These are phyloP conservation scores for Saccostrea echinata DNA, from an alignment of 1,140 invertebrate species.

Conservation along the genomic window DNA sequence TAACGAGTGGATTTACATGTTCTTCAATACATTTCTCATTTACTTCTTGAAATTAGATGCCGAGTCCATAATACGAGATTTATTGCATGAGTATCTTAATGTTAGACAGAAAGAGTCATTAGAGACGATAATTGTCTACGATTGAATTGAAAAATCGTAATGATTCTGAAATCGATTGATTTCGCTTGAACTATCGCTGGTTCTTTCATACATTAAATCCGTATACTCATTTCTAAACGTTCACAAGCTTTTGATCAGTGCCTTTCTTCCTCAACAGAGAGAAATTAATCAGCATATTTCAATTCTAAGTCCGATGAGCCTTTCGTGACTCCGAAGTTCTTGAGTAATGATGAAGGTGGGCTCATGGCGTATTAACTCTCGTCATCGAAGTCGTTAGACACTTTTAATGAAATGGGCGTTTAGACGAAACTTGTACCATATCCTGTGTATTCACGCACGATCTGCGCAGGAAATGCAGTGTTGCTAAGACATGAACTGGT, in stretches of 20 bases:
- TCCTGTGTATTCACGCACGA: neutral
- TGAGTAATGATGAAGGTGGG: neutral
- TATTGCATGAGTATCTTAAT: neutral
- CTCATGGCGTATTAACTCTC: neutral
- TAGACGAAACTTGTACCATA: neutral
- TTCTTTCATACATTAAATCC: neutral
- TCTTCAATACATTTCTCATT: neutral
- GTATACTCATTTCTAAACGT: neutral
- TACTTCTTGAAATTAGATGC: neutral
- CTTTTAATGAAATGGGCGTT: neutral
- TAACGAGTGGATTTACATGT: neutral
- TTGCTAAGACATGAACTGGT: neutral
- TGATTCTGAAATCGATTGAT: conserved; percentile 5
- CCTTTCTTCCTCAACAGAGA: neutral
- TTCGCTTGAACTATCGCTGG: neutral
- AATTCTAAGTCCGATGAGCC: neutral
- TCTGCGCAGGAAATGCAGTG: neutral
- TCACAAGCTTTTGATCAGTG: neutral
- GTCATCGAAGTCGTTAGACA: neutral
- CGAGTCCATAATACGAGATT: neutral
- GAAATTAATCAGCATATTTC: neutral
- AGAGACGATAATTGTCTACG: neutral
- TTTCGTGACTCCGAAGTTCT: neutral
- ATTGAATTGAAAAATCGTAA: neutral
- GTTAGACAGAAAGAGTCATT: neutral